Percentiles rank a stretch among this genome's conserved stretches.
Conservation (phyloP, 1,140 invertebrate species). For the Aphaenogaster ashmeadi region DNA sequence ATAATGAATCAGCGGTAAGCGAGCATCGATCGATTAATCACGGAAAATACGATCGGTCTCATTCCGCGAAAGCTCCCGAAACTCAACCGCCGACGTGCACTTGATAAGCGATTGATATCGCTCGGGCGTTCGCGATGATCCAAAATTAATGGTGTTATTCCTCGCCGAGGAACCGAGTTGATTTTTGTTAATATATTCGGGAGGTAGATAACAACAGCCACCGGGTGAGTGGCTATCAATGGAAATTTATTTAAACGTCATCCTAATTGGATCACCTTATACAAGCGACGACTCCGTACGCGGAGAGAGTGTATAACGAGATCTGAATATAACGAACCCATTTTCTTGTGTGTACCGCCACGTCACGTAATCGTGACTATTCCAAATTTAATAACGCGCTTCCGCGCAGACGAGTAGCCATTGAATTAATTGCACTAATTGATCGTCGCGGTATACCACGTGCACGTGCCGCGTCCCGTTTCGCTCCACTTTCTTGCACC, state of each 20-base stretch:
- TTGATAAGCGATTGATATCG: slow-evolving; percentile 46
- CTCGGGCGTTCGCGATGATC: background rate
- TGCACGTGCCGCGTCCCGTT: background rate
- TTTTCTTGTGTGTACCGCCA: slow-evolving; percentile 19
- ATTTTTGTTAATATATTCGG: slow-evolving; percentile 58
- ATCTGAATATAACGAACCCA: slow-evolving; percentile 40
- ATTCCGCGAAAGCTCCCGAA: slow-evolving; percentile 41
- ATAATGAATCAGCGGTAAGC: slow-evolving; percentile 50
- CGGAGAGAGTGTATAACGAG: slow-evolving; percentile 21
- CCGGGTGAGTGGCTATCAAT: slow-evolving; percentile 34
- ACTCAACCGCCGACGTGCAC: slow-evolving; percentile 1
- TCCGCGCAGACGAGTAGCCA: slow-evolving; percentile 39
- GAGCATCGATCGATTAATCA: slow-evolving; percentile 60
- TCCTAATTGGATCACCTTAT: slow-evolving; percentile 49
- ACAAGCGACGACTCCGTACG: slow-evolving; percentile 10
- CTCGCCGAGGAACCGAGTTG: background rate
- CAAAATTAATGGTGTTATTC: slow-evolving; percentile 57
- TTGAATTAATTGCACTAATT: slow-evolving; percentile 63
- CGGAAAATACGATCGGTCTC: slow-evolving; percentile 42
- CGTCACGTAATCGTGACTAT: slow-evolving; percentile 52
- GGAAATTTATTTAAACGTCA: slow-evolving; percentile 62
- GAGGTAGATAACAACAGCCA: slow-evolving; percentile 1
- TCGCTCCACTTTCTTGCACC: slow-evolving; percentile 32
- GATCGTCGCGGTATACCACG: slow-evolving; percentile 42
- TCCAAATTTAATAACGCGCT: slow-evolving; percentile 54